phyloP scores from a whole-genome alignment of 2,888 invertebrate genomes.

The Helleia helle region DNA sequence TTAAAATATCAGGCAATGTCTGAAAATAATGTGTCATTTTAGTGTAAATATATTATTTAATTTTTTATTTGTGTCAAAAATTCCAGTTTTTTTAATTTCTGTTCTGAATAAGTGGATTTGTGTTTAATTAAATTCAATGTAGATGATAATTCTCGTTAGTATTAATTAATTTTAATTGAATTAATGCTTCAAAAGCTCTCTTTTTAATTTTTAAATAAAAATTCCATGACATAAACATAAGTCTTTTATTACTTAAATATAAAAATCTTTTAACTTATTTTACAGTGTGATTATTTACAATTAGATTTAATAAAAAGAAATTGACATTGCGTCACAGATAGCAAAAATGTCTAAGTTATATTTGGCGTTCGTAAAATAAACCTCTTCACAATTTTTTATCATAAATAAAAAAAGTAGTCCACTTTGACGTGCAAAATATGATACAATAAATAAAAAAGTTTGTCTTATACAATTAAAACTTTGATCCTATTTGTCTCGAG shows the following conservation, averaged over 20 bases:
- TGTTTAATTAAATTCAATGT: slow-evolving; percentile 7
- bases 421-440: no score
- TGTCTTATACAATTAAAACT: slow-evolving; percentile 20
- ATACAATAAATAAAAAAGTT: not conserved
- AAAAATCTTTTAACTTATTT: slow-evolving; percentile 6
- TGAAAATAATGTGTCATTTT: not conserved
- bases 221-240: slow-evolving; percentile 10
- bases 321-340: not conserved
- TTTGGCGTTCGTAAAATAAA: not conserved
- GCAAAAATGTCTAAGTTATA: not conserved
- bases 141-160: slow-evolving; percentile 9
- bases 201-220: slow-evolving; percentile 18
- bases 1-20: not conserved
- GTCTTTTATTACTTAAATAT: slow-evolving; percentile 13
- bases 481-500: slow-evolving; percentile 6
- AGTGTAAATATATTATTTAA: not conserved
- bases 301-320: not conserved
- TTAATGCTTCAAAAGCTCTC: slow-evolving; percentile 23
- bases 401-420: not conserved
- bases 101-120: not conserved
- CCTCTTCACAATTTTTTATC: slow-evolving; percentile 1
- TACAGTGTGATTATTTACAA: slow-evolving; percentile 1
- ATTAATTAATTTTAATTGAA: slow-evolving; percentile 16
- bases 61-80: not conserved
- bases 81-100: not conserved